Evolutionary conservation across 2,888 invertebrate genomes (phyloP).

Genomic region (Meganola albula): DNA sequence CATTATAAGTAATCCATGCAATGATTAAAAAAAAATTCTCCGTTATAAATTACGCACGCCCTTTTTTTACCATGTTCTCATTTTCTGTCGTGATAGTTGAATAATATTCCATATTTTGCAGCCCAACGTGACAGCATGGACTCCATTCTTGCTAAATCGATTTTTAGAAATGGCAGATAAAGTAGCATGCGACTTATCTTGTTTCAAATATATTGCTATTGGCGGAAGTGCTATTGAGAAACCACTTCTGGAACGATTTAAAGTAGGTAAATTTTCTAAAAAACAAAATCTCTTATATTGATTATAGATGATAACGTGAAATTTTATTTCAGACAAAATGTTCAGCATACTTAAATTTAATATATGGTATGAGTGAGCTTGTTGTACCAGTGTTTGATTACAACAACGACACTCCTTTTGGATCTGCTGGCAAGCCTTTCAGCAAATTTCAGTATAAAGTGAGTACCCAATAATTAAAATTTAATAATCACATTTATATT

Average conservation of each 20-base stretch:
- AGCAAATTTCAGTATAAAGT: constrained; percentile 35
- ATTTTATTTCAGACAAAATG: constrained; percentile 33
- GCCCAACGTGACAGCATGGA: constrained; percentile 46
- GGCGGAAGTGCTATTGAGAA: constrained; percentile 46
- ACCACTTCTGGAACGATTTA: constrained; percentile 40
- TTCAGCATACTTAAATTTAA: constrained; percentile 32
- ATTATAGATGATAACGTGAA: no score
- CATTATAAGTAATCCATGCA: no score
- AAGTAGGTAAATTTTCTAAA: no score
- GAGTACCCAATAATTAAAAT: no score
- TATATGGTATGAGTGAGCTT: constrained; percentile 48
- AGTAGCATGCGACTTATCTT: constrained; percentile 50
- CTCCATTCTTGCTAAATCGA: constrained; percentile 45
- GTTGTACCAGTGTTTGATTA: constrained; percentile 42
- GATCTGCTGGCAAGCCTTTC: constrained; percentile 36
- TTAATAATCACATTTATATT: no score
- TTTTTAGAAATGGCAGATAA: constrained; percentile 43
- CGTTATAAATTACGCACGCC: no score
- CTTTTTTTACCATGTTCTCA: no score
- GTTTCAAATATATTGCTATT: constrained; percentile 46
- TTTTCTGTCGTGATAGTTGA: no score
- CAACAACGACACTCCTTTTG: constrained; percentile 33
- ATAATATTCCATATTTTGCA: no score
- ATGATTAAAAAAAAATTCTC: no score
- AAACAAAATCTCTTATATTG: no score